A percentile compares a stretch with the other conserved stretches of the same genome.
Conservation (phyloP, 2,888 invertebrate genomes). For the Lymantria dispar region DNA sequence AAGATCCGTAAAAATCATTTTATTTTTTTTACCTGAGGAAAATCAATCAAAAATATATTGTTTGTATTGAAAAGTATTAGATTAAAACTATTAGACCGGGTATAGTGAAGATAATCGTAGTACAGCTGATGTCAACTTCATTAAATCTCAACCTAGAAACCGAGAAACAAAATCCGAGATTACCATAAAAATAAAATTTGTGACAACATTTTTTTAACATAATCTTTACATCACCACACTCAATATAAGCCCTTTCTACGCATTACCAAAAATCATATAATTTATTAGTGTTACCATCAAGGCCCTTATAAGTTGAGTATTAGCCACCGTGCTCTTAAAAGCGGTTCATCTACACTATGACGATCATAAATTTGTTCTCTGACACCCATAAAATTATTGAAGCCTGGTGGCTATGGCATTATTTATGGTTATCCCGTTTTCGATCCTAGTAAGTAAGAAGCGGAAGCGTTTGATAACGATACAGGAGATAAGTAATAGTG, state of each 20-base stretch:
- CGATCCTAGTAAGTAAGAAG: conserved; percentile 23
- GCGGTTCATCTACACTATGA: conserved; percentile 19
- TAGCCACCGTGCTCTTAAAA: conserved; percentile 26
- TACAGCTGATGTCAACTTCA: conserved; percentile 3
- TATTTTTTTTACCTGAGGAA: too few species aligned
- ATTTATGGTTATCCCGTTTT: conserved; percentile 59
- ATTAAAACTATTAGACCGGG: too few species aligned
- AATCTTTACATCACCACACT: conserved; percentile 7
- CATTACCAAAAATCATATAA: conserved; percentile 26
- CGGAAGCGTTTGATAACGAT: conserved; percentile 24
- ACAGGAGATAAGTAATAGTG: background rate
- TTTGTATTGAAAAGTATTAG: too few species aligned
- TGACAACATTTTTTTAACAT: conserved; percentile 7
- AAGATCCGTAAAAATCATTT: too few species aligned
- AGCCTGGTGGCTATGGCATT: conserved; percentile 46
- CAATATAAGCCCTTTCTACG: background rate
- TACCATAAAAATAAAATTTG: background rate
- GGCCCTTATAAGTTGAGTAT: conserved; percentile 20
- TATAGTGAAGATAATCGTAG: too few species aligned
- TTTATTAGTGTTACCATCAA: conserved; percentile 24
- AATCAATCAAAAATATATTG: too few species aligned
- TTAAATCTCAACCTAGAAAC: conserved; percentile 5
- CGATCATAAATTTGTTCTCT: conserved; percentile 53
- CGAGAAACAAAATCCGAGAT: background rate
- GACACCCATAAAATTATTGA: conserved; percentile 62